phyloP scores from a whole-genome alignment of 2,888 invertebrate species.

The Mesopsocus fuscifrons region DNA sequence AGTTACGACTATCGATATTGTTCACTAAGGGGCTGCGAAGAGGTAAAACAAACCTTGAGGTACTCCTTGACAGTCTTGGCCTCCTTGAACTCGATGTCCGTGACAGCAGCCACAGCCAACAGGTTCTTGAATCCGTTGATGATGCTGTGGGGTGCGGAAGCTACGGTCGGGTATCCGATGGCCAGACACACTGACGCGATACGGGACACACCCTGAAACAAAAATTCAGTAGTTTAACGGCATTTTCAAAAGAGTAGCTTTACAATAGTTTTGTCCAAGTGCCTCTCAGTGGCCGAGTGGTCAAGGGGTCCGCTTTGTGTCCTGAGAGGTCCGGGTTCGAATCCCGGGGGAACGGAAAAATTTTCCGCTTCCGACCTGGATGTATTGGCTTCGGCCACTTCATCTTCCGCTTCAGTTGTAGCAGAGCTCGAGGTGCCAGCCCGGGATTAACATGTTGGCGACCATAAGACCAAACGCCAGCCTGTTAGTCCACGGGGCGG shows the following conservation, averaged over 20 bases:
- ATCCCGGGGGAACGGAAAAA: too few relatives aligned
- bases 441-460: conserved; percentile 10
- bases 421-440: too few relatives aligned
- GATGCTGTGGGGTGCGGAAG: conserved; percentile 93
- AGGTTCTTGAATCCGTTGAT: conserved; percentile 97
- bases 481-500: conserved; percentile 7
- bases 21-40: too few relatives aligned
- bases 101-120: conserved; percentile 88
- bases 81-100: conserved; percentile 89
- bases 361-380: too few relatives aligned
- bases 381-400: too few relatives aligned
- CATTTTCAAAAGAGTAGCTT: too few relatives aligned
- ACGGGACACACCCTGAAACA: conserved; percentile 63
- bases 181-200: conserved; percentile 83
- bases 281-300: too few relatives aligned
- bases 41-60: conserved; percentile 42
- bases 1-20: too few relatives aligned
- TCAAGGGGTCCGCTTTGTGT: too few relatives aligned
- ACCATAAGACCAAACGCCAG: conserved; percentile 4
- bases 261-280: too few relatives aligned
- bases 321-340: too few relatives aligned
- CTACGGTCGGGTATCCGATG: conserved; percentile 91
- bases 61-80: conserved; percentile 83
- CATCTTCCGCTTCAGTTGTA: too few relatives aligned
- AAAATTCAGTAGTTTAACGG: not conserved